phyloP scores from a whole-genome alignment of 2,888 invertebrate species.

The Odontocerum albicorne region DNA sequence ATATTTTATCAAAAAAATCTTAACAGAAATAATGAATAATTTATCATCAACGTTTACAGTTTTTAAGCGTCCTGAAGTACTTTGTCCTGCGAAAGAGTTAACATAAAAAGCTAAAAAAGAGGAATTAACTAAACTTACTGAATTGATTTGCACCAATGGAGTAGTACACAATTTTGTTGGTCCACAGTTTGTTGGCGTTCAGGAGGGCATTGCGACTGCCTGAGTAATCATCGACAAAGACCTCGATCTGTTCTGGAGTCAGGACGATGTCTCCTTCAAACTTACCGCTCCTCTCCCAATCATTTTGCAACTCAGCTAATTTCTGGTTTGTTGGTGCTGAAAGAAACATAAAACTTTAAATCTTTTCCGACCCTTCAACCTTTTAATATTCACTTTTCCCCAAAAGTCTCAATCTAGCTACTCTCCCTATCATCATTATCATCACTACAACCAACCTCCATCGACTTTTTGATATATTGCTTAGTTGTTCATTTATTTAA shows the following conservation, averaged over 20 bases:
- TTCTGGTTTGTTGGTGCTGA: slow-evolving; percentile 7
- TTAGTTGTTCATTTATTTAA: too few species aligned
- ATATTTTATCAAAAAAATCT: too few species aligned
- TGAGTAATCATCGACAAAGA: slow-evolving; percentile 49
- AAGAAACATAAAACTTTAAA: neutral
- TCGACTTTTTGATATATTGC: too few species aligned
- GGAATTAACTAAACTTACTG: slow-evolving; percentile 44
- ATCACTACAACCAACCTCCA: too few species aligned
- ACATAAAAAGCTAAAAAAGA: neutral
- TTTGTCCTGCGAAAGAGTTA: too few species aligned
- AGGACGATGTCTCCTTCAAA: slow-evolving; percentile 57
- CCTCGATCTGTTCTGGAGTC: slow-evolving; percentile 50
- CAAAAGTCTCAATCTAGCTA: too few species aligned
- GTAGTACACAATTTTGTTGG: slow-evolving; percentile 53
- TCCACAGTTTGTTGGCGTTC: slow-evolving; percentile 54
- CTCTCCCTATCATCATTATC: too few species aligned
- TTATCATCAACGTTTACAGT: too few species aligned
- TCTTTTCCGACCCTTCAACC: too few species aligned
- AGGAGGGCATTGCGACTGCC: slow-evolving; percentile 52
- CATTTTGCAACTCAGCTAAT: slow-evolving; percentile 40
- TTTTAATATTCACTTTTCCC: too few species aligned
- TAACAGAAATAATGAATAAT: too few species aligned
- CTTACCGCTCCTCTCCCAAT: slow-evolving; percentile 56
- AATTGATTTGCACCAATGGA: slow-evolving; percentile 54
- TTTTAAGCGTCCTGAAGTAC: too few species aligned